Conservation (phyloP, 2,797 vertebrate species). For the Salmo trutta region DNA sequence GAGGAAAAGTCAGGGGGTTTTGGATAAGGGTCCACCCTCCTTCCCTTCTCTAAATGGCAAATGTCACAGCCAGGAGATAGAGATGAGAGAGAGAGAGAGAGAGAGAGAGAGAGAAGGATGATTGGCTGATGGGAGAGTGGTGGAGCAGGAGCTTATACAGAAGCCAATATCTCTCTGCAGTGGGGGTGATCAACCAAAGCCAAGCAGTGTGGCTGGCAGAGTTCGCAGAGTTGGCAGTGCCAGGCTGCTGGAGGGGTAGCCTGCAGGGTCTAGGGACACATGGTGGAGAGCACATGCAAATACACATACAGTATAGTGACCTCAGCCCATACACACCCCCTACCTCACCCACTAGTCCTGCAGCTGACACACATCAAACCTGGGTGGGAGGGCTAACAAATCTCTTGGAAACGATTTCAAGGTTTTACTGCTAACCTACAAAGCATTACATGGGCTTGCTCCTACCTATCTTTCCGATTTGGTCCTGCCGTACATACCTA, state of each 20-base stretch:
- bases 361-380: too few relatives aligned
- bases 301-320: too few relatives aligned
- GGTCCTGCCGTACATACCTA: too few relatives aligned
- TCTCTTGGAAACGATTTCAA: too few relatives aligned
- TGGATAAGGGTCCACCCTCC: slow-evolving; percentile 53
- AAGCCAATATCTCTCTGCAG: neutral
- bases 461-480: too few relatives aligned
- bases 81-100: slow-evolving; percentile 4
- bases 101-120: slow-evolving; percentile 2
- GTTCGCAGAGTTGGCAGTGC: slow-evolving; percentile 20
- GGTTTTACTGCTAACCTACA: too few relatives aligned
- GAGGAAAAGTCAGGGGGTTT: slow-evolving; percentile 63
- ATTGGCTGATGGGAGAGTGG: neutral
- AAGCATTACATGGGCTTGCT: too few relatives aligned
- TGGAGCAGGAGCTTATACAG: slow-evolving; percentile 45
- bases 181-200: slow-evolving; percentile 19
- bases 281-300: too few relatives aligned
- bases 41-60: slow-evolving; percentile 63
- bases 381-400: too few relatives aligned
- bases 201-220: slow-evolving; percentile 29
- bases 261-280: neutral
- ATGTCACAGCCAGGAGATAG: slow-evolving; percentile 56
- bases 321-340: too few relatives aligned
- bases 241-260: slow-evolving; percentile 25
- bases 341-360: too few relatives aligned